Percentiles rank a stretch among this genome's conserved stretches.
phyloP scores from a whole-genome alignment of 2,888 invertebrate genomes.

The Polylopha cassiicola region DNA sequence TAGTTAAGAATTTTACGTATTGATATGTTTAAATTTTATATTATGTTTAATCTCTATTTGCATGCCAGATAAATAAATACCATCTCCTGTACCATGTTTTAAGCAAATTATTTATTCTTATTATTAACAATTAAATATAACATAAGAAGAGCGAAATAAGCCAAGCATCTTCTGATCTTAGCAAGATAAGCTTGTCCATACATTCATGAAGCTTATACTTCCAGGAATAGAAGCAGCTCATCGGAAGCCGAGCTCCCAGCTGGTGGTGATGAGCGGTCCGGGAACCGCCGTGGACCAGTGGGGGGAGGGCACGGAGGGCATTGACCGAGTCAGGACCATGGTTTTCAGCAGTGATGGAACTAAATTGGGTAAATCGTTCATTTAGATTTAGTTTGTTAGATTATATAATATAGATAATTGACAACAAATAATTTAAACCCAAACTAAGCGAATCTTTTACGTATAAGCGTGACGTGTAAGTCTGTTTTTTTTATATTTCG shows the following conservation, averaged over 20 bases:
- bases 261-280: slow-evolving; percentile 61
- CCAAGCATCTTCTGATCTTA: not conserved
- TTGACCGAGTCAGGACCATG: slow-evolving; percentile 63
- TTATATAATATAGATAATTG: not conserved
- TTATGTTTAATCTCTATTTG: too few species aligned
- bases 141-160: not conserved
- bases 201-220: slow-evolving; percentile 4
- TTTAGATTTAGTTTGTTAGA: not conserved
- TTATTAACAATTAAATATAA: too few species aligned
- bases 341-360: slow-evolving; percentile 71
- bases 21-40: too few species aligned
- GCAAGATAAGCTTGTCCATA: not conserved
- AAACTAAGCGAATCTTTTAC: not conserved
- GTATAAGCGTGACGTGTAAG: too few species aligned
- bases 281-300: slow-evolving; percentile 63
- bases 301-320: slow-evolving; percentile 45
- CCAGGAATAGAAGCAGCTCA: slow-evolving; percentile 34
- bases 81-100: too few species aligned
- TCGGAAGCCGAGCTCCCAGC: slow-evolving; percentile 41
- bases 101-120: too few species aligned
- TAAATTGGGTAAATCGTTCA: slow-evolving; percentile 53
- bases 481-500: too few species aligned
- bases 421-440: not conserved
- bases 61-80: too few species aligned
- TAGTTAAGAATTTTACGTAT: too few species aligned